Evolutionary conservation across 2,797 vertebrate genomes (phyloP), one percentile per base, ranked within the genome.

Genomic region (Danio jaintianensis): DNA sequence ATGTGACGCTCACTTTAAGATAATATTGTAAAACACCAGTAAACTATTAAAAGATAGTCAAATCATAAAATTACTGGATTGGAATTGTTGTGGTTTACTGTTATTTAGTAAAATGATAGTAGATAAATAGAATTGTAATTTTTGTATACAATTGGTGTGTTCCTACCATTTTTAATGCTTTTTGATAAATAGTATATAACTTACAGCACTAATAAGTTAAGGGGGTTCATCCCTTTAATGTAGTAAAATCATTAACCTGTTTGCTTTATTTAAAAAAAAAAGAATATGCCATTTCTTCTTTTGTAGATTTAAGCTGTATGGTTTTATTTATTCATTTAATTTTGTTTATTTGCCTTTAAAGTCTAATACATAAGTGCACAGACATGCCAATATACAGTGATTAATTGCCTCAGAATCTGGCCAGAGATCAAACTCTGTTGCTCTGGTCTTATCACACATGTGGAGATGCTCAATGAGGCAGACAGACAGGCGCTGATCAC

Each of bases 391-490:
- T 53, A 42, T 20, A 15, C 40, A 70, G 48, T 80, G 81, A 85
- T 82, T 80, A 83, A 83, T 45, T 20, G 15, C 22, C 47, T 13
- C 42, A 70, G 43, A 13, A 68, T 53, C 67, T 59, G 77, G 79
- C 59, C 63, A 84, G 74, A 78, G 82, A 74, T 82, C 85, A 74
- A 69, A 68, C 59, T 75, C 72, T 76, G 45, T 67, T 58, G 52
- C 79, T 75, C 79, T 75, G 12, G 64, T 82, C 55, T 80, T 69
- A 45, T 83, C 53, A 71, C 56, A 62, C 63, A 74, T 73, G 75
- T 79, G 79, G 75, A 73, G 72, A 85, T 68, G 67, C 59, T 82
- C 56, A 84, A 45, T 84, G 84, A 79, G 55, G 79, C 79, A 82
- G 66, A 83, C 42, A 78, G 66, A 53, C 56, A 73, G 55, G 16